phyloP scores from a whole-genome alignment of 2,888 invertebrate species.

The Cyaniris semiargus region DNA sequence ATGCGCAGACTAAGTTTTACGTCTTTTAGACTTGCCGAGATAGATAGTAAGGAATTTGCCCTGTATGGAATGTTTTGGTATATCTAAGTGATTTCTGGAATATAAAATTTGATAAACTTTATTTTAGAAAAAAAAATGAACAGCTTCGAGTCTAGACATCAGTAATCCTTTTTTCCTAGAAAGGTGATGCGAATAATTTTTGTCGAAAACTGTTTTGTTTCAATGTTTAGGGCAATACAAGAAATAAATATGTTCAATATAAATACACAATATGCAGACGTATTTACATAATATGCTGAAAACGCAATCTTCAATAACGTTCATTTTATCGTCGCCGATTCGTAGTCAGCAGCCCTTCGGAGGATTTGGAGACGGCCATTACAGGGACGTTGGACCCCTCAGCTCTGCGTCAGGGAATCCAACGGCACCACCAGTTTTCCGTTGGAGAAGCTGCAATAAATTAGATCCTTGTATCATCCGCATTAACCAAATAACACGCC shows the following conservation, averaged over 20 bases:
- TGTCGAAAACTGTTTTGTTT: not conserved
- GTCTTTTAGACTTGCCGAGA: constrained; percentile 59
- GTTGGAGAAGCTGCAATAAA: constrained; percentile 79
- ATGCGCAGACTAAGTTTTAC: constrained; percentile 27
- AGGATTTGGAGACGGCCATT: constrained; percentile 69
- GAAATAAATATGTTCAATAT: constrained; percentile 21
- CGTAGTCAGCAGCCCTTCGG: constrained; percentile 63
- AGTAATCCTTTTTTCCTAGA: not conserved
- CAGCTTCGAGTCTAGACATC: not conserved
- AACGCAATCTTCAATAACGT: not conserved
- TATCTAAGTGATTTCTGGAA: not conserved
- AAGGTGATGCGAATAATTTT: not conserved
- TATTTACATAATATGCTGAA: not conserved
- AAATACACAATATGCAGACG: not conserved
- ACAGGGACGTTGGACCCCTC: constrained; percentile 67
- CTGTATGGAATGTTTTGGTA: constrained; percentile 32
- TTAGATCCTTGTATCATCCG: constrained; percentile 38
- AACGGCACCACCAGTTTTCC: constrained; percentile 81
- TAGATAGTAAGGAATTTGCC: constrained; percentile 17
- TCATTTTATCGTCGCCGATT: constrained; percentile 32
- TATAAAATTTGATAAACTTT: not conserved
- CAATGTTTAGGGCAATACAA: not conserved
- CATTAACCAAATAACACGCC: not conserved
- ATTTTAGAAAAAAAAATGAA: not conserved
- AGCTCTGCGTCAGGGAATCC: constrained; percentile 80